These are phyloP conservation scores for Larimichthys polyactis DNA, from an alignment of 2,113 vertebrate genomes.

Conservation along the genomic window DNA sequence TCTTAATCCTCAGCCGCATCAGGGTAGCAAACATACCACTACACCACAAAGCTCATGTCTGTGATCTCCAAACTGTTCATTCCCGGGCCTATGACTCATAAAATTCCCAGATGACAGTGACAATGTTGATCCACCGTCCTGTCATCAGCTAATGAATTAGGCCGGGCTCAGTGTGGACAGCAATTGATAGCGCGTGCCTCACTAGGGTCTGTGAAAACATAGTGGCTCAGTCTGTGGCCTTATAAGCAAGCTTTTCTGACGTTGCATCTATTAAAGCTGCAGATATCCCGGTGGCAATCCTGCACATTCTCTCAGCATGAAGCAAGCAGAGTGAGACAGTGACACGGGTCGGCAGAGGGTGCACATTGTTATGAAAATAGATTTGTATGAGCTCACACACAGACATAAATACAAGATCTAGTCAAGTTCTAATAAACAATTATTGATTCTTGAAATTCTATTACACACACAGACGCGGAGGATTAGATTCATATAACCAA, in stretches of 20 bases:
- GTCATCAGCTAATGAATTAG: conserved; percentile 77
- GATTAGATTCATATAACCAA: conserved; percentile 64
- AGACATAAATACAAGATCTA: conserved; percentile 29
- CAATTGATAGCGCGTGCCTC: conserved; percentile 57
- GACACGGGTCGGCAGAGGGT: conserved; percentile 44
- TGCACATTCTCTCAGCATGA: conserved; percentile 70
- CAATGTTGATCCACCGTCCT: conserved; percentile 73
- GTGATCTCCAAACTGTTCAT: conserved; percentile 66
- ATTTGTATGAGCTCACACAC: conserved; percentile 5
- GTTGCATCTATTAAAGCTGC: conserved; percentile 65
- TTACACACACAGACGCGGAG: conserved; percentile 42
- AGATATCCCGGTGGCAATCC: conserved; percentile 65
- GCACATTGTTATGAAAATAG: conserved; percentile 61
- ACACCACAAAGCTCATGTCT: conserved; percentile 43
- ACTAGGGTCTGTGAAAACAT: conserved; percentile 66
- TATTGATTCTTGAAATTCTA: conserved; percentile 64
- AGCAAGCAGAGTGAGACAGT: conserved; percentile 54
- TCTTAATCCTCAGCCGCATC: conserved; percentile 55
- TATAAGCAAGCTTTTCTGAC: conserved; percentile 66
- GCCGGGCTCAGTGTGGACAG: conserved; percentile 56
- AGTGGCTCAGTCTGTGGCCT: conserved; percentile 51
- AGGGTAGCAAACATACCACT: conserved; percentile 28
- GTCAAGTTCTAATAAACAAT: conserved; percentile 49
- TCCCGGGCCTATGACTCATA: conserved; percentile 66
- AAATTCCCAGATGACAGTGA: conserved; percentile 74